These are phyloP conservation scores for Dufourea novaeangliae DNA, from an alignment of 1,140 invertebrate species.

Conservation along the genomic window DNA sequence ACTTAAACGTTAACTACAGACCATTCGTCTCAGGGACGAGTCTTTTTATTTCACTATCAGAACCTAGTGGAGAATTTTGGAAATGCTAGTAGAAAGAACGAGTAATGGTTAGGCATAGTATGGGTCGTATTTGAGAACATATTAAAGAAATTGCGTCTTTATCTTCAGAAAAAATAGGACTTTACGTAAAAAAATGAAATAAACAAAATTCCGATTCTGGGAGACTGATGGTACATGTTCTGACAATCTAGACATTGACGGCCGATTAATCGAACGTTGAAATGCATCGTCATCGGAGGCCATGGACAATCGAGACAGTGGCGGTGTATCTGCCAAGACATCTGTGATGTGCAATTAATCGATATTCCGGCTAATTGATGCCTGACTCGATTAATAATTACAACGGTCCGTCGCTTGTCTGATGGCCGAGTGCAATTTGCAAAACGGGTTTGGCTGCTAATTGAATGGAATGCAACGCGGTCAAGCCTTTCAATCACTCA, in stretches of 20 bases:
- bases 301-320: constrained; percentile 62
- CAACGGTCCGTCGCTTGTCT: constrained; percentile 61
- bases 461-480: constrained; percentile 22
- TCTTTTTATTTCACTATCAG: too few species aligned
- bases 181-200: too few species aligned
- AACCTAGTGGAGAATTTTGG: too few species aligned
- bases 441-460: constrained; percentile 26
- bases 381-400: constrained; percentile 76
- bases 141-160: too few species aligned
- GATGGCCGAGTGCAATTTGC: constrained; percentile 41
- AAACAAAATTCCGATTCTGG: too few species aligned
- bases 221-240: background rate
- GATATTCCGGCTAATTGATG: constrained; percentile 75
- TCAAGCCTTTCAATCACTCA: background rate
- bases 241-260: constrained; percentile 4
- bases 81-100: background rate
- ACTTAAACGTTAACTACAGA: background rate
- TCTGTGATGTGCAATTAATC: constrained; percentile 72
- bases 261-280: constrained; percentile 66
- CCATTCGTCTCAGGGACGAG: too few species aligned
- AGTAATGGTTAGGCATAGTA: background rate
- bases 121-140: too few species aligned
- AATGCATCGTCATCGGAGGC: constrained; percentile 65
- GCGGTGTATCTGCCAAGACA: constrained; percentile 41
- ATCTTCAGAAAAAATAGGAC: too few species aligned